These are phyloP conservation scores for Erebia epiphron DNA, from an alignment of 2,888 invertebrate species.

Conservation along the genomic window DNA sequence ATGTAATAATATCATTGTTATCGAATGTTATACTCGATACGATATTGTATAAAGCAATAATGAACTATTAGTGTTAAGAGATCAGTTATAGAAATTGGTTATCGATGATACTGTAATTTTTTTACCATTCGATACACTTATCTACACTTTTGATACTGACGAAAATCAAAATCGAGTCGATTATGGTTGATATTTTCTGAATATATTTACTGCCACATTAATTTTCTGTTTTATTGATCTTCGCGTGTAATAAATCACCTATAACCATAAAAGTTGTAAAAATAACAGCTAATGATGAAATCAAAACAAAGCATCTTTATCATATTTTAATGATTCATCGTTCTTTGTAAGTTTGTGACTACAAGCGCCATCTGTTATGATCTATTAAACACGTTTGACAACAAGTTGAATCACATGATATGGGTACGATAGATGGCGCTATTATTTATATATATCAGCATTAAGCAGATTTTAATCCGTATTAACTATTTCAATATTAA, in stretches of 20 bases:
- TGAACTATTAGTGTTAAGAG: conserved; percentile 73
- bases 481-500: neutral
- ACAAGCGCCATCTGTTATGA: conserved; percentile 35
- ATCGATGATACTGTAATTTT: conserved; percentile 71
- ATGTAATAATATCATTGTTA: conserved; percentile 66
- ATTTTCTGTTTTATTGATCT: conserved; percentile 50
- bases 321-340: neutral
- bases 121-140: conserved; percentile 60
- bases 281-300: neutral
- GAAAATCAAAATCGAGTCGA: conserved; percentile 61
- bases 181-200: conserved; percentile 80
- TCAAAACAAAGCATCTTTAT: conserved; percentile 3
- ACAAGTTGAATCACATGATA: neutral
- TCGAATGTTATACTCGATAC: conserved; percentile 75
- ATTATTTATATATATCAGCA: neutral
- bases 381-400: neutral
- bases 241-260: neutral
- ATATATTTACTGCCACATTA: conserved; percentile 80
- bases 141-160: conserved; percentile 73
- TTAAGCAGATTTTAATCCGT: neutral
- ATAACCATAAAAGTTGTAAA: neutral
- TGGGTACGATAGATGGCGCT: conserved; percentile 21
- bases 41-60: conserved; percentile 81
- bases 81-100: conserved; percentile 70
- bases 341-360: conserved; percentile 20